phyloP scores from a whole-genome alignment of 2,888 invertebrate species.

The Calliscelio sp. region DNA sequence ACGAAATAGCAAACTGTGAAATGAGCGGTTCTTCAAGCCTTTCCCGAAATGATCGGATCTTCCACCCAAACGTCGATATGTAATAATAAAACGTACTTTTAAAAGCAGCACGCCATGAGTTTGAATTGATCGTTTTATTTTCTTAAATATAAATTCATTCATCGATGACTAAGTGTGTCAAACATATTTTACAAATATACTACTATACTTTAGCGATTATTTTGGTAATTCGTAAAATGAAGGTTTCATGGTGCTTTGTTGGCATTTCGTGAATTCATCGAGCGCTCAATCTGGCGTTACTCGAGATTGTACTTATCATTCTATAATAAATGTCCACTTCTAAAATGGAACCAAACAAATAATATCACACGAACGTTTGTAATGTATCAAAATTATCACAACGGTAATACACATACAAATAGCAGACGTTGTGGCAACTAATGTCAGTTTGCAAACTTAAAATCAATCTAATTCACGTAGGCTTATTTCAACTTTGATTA shows the following conservation, averaged over 20 bases:
- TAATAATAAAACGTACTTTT: no score
- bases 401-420: conserved; percentile 52
- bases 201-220: not conserved
- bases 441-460: conserved; percentile 4
- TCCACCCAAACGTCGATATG: no score
- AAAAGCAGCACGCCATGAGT: no score
- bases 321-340: not conserved
- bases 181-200: no score
- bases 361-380: conserved; percentile 52
- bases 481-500: not conserved
- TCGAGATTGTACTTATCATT: conserved; percentile 29
- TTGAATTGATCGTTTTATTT: no score
- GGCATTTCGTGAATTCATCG: conserved; percentile 46
- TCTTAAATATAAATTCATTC: no score
- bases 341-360: conserved; percentile 7
- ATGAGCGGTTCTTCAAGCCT: no score
- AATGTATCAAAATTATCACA: conserved; percentile 61
- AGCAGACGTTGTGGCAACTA: not conserved
- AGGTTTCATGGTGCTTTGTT: conserved; percentile 27
- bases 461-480: not conserved
- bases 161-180: no score
- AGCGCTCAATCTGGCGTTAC: not conserved
- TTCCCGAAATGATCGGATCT: no score
- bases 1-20: no score
- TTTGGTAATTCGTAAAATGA: conserved; percentile 23